Evolutionary conservation across 2,113 vertebrate species (phyloP), one percentile per base, ranked within the genome.

Genomic region (Siphamia tubifer): DNA sequence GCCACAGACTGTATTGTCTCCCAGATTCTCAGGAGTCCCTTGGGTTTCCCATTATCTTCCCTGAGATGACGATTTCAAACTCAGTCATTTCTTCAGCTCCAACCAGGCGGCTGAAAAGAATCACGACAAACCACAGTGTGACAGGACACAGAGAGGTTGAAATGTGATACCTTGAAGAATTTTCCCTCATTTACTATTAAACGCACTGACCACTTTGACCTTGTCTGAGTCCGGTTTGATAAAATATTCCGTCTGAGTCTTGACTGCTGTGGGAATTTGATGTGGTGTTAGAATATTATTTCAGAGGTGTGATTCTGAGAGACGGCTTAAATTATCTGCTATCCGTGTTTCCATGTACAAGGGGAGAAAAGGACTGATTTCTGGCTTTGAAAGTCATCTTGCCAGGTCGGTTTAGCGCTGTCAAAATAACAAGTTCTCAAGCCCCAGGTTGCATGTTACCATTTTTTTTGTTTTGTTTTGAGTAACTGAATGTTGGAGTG

Each of bases 1-100:
- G 38, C 21, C 10, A 0, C 51, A 30, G 61, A 52, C 74, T 24
- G 15, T 28, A 48, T 58, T 66, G 77, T 83, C 58, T 82, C 52
- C 43, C 0, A 1, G 24, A 63, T 62, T 60, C 15, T 13, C 49
- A 30, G 79, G 36, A 67, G 75, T 84, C 82, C 70, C 47, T 19
- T 44, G 68, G 62, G 81, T 82, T 72, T 81, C 43, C 70, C 60
- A 89, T 86, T 86, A 86, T 79, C 68, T 72, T 79, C 51, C 24
- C 31, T 3, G 32, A 65, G 62, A 30, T 69, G 70, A 84, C 23
- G 44, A 51, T 78, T 81, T 63, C 57, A 77, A 77, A 71, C 67
- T 44, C 74, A 31, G 58, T 25, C 79, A 25, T 51, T 30, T 69
- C n/a, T 44, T 8, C 17, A 13, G 42, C 57, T 75, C 51, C 69